Conservation (phyloP, 92 coral and sea anemone species). For the Plumapathes pennacea region DNA sequence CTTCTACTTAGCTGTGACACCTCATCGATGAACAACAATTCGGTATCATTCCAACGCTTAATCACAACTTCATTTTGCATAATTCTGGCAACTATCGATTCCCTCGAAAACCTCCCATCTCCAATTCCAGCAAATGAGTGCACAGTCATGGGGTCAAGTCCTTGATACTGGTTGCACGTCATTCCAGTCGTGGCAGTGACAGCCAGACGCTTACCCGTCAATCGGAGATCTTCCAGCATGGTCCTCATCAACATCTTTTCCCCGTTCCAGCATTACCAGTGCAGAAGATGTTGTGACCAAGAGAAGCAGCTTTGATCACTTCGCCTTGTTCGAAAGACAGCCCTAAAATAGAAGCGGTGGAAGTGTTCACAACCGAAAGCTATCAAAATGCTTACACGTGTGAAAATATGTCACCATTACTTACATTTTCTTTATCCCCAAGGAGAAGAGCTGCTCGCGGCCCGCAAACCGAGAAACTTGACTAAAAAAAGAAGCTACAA, state of each 20-base stretch:
- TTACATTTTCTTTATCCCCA: no score
- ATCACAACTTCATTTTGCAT: neutral
- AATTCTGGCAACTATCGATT: neutral
- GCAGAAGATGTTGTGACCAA: neutral
- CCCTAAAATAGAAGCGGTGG: no score
- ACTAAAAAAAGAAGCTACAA: no score
- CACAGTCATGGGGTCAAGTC: neutral
- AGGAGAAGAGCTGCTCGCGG: no score
- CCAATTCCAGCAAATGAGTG: conserved; percentile 1
- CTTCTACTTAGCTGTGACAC: no score
- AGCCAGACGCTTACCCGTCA: neutral
- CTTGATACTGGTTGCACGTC: neutral
- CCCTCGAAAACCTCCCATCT: neutral
- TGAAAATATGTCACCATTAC: no score
- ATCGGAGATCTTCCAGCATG: neutral
- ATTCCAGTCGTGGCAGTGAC: conserved; percentile 4
- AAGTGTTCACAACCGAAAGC: no score
- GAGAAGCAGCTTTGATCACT: neutral
- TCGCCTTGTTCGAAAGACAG: neutral
- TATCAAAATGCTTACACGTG: no score
- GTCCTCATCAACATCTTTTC: neutral
- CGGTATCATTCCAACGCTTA: no score
- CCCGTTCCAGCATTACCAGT: neutral
- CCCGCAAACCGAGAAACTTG: no score
- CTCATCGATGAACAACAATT: no score